Evolutionary conservation across 2,113 vertebrate genomes (phyloP).

Genomic region (Hyperopisus bebe): DNA sequence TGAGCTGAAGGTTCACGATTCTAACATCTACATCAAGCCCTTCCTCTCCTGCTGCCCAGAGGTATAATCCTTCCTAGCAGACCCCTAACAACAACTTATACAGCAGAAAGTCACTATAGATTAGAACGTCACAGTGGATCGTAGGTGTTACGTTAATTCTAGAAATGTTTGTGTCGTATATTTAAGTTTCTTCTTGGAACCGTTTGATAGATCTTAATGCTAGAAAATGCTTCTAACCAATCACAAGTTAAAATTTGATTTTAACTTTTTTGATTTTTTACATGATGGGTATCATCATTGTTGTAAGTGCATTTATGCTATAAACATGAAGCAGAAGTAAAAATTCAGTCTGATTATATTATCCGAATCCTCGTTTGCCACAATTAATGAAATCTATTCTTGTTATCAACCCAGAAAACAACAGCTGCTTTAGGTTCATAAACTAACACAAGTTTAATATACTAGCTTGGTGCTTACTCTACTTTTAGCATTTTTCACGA

Average conservation of each 20-base stretch:
- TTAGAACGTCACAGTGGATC: background rate
- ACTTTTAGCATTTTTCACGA: too few species aligned
- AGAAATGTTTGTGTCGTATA: background rate
- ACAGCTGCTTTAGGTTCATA: too few species aligned
- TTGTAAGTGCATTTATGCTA: too few species aligned
- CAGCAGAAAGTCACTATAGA: background rate
- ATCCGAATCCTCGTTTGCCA: too few species aligned
- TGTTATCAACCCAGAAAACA: too few species aligned
- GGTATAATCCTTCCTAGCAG: slow-evolving; percentile 59
- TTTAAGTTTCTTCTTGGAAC: background rate
- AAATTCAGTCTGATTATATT: too few species aligned
- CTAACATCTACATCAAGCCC: slow-evolving; percentile 95
- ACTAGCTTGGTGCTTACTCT: too few species aligned
- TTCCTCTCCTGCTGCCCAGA: slow-evolving; percentile 92
- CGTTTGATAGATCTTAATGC: background rate
- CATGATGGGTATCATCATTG: too few species aligned
- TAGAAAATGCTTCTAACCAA: background rate
- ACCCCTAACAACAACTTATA: slow-evolving; percentile 38
- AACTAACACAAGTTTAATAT: too few species aligned
- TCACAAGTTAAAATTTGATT: background rate
- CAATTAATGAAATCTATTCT: too few species aligned
- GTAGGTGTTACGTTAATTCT: background rate
- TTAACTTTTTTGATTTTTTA: too few species aligned
- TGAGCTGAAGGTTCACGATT: slow-evolving; percentile 93
- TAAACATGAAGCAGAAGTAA: too few species aligned